Conservation (phyloP, 2,113 vertebrate genomes). For the Urocynchramus pylzowi region DNA sequence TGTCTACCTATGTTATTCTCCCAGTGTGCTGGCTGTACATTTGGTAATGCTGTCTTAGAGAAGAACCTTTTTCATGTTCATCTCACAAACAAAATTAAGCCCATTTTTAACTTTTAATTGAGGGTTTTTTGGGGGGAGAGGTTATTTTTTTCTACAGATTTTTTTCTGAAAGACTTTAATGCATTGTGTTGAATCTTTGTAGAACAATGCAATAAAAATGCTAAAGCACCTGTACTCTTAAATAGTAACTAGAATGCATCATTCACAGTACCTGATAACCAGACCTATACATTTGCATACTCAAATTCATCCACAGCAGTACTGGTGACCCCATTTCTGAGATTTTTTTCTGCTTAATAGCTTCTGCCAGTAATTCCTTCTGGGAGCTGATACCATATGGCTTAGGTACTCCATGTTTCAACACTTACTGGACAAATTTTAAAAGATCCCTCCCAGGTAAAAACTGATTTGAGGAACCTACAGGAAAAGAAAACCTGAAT, state of each 20-base stretch:
- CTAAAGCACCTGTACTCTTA: neutral
- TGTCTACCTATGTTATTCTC: neutral
- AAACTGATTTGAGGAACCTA: neutral
- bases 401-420: neutral
- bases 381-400: neutral
- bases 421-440: neutral
- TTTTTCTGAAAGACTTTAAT: neutral
- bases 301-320: neutral
- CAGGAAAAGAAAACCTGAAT: neutral
- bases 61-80: rapidly evolving
- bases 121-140: rapidly evolving
- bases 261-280: neutral
- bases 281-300: neutral
- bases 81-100: neutral
- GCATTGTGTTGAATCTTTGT: neutral
- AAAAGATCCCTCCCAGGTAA: neutral
- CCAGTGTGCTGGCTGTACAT: neutral
- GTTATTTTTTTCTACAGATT: neutral
- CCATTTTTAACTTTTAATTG: neutral
- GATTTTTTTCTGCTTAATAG: neutral
- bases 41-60: neutral
- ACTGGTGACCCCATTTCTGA: neutral
- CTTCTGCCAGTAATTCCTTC: neutral
- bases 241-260: neutral
- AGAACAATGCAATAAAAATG: neutral